phyloP scores from a whole-genome alignment of 2,888 invertebrate species.

The Chymomyza caudatula region DNA sequence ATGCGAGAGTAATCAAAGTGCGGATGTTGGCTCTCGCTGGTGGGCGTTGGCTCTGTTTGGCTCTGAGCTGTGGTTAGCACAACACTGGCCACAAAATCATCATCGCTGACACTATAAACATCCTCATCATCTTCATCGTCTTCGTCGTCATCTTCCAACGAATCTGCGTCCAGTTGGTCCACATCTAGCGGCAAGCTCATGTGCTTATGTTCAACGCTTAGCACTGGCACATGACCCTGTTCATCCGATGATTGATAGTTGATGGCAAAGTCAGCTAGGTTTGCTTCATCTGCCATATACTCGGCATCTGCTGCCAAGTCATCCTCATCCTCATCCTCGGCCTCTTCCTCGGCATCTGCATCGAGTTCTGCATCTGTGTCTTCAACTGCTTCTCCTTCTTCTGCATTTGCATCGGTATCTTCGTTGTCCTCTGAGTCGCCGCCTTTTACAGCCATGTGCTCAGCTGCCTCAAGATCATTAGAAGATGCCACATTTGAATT shows the following conservation, averaged over 20 bases:
- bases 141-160: constrained; percentile 55
- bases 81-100: constrained; percentile 66
- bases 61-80: constrained; percentile 49
- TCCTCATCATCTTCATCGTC: constrained; percentile 42
- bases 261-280: constrained; percentile 38
- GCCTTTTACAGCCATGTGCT: constrained; percentile 21
- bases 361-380: constrained; percentile 7
- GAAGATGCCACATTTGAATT: constrained; percentile 28
- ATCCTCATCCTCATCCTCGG: constrained; percentile 17
- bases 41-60: neutral
- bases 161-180: constrained; percentile 60
- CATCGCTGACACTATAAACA: constrained; percentile 64
- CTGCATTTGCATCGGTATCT: constrained; percentile 7
- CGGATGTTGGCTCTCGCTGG: constrained; percentile 66
- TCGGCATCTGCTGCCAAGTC: constrained; percentile 49
- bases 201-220: constrained; percentile 20
- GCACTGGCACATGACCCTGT: constrained; percentile 19
- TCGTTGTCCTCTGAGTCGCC: constrained; percentile 24
- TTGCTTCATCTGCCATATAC: constrained; percentile 56
- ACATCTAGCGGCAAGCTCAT: constrained; percentile 36
- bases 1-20: constrained; percentile 77
- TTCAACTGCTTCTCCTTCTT: constrained; percentile 3
- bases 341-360: constrained; percentile 6
- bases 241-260: constrained; percentile 11
- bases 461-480: constrained; percentile 37